Base-by-base conservation (phyloP, 2,797 vertebrate species). In the Silurus aristotelis region DNA sequence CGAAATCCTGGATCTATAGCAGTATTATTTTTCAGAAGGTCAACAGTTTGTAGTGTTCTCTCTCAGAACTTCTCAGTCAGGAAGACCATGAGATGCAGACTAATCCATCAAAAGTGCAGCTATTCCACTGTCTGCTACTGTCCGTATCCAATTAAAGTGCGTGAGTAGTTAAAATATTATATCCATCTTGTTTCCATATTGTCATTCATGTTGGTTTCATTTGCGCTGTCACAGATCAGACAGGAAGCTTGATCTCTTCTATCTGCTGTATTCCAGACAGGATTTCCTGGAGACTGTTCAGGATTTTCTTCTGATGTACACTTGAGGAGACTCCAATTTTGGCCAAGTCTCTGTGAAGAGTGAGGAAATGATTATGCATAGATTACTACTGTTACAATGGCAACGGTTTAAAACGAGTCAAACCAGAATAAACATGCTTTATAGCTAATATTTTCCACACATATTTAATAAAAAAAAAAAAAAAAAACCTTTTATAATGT, bases 131-230 rank as follows among this genome's bases (percentile, higher is more conserved):
- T 91, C 87, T 91, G 87, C 61, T 92, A 90, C 87, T 90, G 86
- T 91, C 90, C 90, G 91, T 82, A 93, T 94, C 94, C 91, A 93
- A 93, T 97, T 99, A 99, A 99, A 99, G 98, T 99, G 98, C 98
- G 97, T 96, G 97, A 95, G 98, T 97, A 98, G 97, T 97, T 99
- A 97, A 99, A 98, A 96, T 97, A 98, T 96, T 96, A 95, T 94
- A 96, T 93, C 91, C 89, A 85, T 85, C 77, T 84, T 60, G 46
- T 83, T 70, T 66, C 63, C 66, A 73, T 58, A 19, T 68, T 60
- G 75, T 63, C 61, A 76, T 66, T 73, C 81, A 75, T 88, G 81
- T 73, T 60, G 73, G 27, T 25, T 72, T 64, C 80, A 56, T 82
- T 64, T 94, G 93, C 94, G 93, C 95, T 92, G 89, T 87, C 55